phyloP scores from a whole-genome alignment of 2,888 invertebrate genomes.

The Apodemia hepburni region DNA sequence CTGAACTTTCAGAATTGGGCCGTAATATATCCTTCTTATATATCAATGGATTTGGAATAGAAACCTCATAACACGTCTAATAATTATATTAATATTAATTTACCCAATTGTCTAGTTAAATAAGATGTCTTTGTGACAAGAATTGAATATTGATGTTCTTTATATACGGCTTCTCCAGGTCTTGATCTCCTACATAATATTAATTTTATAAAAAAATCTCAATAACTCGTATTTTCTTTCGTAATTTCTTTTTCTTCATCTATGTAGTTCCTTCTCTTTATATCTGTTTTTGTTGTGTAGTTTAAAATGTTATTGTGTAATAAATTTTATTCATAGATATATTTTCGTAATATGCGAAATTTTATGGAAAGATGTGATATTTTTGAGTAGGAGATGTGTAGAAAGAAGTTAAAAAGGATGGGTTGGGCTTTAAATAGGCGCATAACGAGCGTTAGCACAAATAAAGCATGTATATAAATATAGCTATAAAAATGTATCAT shows the following conservation, averaged over 20 bases:
- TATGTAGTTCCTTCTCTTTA: slow-evolving; percentile 14
- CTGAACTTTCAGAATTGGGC: slow-evolving; percentile 43
- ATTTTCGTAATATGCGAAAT: slow-evolving; percentile 17
- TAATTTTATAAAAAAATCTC: slow-evolving; percentile 15
- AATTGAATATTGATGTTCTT: slow-evolving; percentile 23
- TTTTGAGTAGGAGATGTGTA: slow-evolving; percentile 34
- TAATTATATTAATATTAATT: slow-evolving; percentile 52
- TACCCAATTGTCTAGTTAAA: slow-evolving; percentile 71
- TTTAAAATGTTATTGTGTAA: slow-evolving; percentile 12
- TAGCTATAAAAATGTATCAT: too few species aligned
- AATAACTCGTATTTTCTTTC: slow-evolving; percentile 18
- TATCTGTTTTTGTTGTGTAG: slow-evolving; percentile 17
- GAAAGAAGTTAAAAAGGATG: not conserved
- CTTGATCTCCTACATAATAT: slow-evolving; percentile 29
- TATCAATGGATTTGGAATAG: slow-evolving; percentile 57
- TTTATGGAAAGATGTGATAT: slow-evolving; percentile 45
- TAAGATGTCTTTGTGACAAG: slow-evolving; percentile 39
- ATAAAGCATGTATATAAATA: not conserved
- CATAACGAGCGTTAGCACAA: not conserved
- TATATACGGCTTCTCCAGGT: slow-evolving; percentile 21
- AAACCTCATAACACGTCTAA: slow-evolving; percentile 57
- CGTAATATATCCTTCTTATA: slow-evolving; percentile 68
- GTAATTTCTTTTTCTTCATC: slow-evolving; percentile 9
- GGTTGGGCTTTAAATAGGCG: not conserved
- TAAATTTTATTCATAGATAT: slow-evolving; percentile 14